Base-by-base conservation (phyloP, 2,888 invertebrate genomes). In the Argyra leucocephala region DNA sequence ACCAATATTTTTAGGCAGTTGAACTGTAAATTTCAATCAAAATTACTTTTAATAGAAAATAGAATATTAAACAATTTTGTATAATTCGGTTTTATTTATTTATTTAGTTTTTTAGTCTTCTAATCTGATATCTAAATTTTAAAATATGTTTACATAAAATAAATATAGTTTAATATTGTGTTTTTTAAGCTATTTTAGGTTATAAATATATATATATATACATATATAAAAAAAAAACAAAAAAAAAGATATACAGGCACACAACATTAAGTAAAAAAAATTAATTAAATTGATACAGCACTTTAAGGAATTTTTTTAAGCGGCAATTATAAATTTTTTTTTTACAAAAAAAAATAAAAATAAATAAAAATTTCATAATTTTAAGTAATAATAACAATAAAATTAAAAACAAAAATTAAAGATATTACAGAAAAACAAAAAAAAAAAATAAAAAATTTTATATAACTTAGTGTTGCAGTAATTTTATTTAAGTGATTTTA, bases 161-260 rank as follows among this genome's bases (percentile, higher is more conserved):
- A 12, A 48, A 48, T 15, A n/a, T 48, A 48, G 48, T 48, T 48
- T 18, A 48, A 15, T 48, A 48, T 48, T 48, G 48, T 18, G 48
- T 48, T 48, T 48, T 48, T 48, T 48, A 48, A 18, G 15, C n/a
- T 48, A n/a, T 48, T 48, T 48, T 48, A 48, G 48, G 48, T 48
- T 48, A 12, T 10, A 31, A 4, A 26, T 31, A 31, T 12, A 31
- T n/a, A n/a, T n/a, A n/a, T n/a, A 31, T 31, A 31, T 31, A 31
- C 7, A 31, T 6, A 31, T 2, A 31, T 31, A 48, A 48, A 48
- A 48, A 48, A 18, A 18, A 37, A 37, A 12, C 5, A 37, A 48
- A 48, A 48, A n/a, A 48, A 48, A n/a, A 12, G 48, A n/a, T 48
- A 48, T 48, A 48, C 48, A 48, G 48, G 48, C 48, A 48, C 48